Conservation (phyloP, 1,140 invertebrate genomes). For the Drusus annulatus region DNA sequence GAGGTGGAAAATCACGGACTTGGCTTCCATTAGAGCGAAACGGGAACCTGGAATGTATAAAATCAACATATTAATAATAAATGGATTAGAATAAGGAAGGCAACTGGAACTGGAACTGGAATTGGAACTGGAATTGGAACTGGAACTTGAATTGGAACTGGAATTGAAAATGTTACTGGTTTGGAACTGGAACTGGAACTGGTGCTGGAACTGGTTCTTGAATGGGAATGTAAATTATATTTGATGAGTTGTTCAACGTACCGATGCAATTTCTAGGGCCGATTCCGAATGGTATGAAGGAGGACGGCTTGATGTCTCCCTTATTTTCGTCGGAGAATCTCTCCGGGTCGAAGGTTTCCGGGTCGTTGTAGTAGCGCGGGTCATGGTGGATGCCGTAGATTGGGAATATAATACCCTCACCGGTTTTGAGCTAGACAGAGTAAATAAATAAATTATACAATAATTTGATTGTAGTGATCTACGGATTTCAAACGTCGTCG, state of each 20-base stretch:
- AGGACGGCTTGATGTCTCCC: slow-evolving; percentile 63
- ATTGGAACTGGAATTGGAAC: too few species aligned
- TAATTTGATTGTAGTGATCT: too few species aligned
- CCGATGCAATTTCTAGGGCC: slow-evolving; percentile 75
- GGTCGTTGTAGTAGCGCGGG: slow-evolving; percentile 71
- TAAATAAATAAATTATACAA: too few species aligned
- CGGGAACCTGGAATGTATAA: slow-evolving; percentile 56
- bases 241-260: slow-evolving; percentile 39
- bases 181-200: too few species aligned
- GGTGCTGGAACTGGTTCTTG: too few species aligned
- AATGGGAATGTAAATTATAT: not conserved
- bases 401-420: slow-evolving; percentile 8
- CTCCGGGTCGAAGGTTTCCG: slow-evolving; percentile 75
- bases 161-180: too few species aligned
- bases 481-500: too few species aligned
- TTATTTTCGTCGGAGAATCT: slow-evolving; percentile 70
- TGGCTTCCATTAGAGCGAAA: slow-evolving; percentile 71
- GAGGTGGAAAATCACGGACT: slow-evolving; percentile 65
- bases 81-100: too few species aligned
- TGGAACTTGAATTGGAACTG: too few species aligned
- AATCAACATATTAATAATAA: not conserved
- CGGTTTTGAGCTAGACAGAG: not conserved
- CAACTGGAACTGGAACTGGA: too few species aligned
- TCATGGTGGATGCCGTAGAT: slow-evolving; percentile 62
- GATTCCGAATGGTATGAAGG: slow-evolving; percentile 73